Conservation (phyloP, 2,888 invertebrate genomes). For the Ophioninae sp. region DNA sequence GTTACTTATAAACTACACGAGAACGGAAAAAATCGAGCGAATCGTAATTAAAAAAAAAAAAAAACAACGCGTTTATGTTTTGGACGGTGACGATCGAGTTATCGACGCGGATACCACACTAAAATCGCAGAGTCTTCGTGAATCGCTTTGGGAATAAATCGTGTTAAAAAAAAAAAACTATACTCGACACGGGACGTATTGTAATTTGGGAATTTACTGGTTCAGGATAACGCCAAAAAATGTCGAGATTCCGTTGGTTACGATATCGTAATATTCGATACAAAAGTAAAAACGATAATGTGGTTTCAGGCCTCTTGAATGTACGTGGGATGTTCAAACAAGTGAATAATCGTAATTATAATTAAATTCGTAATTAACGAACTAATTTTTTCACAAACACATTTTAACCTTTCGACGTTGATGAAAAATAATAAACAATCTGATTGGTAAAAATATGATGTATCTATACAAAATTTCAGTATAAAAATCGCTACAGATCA, state of each 20-base stretch:
- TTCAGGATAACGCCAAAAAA: not conserved
- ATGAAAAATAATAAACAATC: not conserved
- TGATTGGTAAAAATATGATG: not conserved
- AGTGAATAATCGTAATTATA: not conserved
- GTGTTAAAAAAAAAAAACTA: constrained; percentile 1
- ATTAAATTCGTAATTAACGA: not conserved
- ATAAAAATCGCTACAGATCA: not conserved
- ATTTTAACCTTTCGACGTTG: not conserved
- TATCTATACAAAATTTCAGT: not conserved
- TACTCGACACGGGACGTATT: constrained; percentile 4
- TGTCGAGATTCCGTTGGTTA: not conserved
- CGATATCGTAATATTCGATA: not conserved
- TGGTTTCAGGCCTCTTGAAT: not conserved
- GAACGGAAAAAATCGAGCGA: constrained; percentile 68
- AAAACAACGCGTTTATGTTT: constrained; percentile 64
- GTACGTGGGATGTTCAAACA: not conserved
- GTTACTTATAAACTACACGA: constrained; percentile 75
- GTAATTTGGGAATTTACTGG: not conserved
- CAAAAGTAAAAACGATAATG: not conserved
- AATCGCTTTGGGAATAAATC: constrained; percentile 17
- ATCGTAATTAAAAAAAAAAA: constrained; percentile 63
- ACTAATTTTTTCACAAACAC: not conserved
- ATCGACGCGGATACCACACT: constrained; percentile 46
- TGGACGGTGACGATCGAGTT: constrained; percentile 58
- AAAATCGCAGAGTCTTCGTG: constrained; percentile 22